Conservation (phyloP, 2,797 vertebrate genomes). For the Pogonophryne albipinna region DNA sequence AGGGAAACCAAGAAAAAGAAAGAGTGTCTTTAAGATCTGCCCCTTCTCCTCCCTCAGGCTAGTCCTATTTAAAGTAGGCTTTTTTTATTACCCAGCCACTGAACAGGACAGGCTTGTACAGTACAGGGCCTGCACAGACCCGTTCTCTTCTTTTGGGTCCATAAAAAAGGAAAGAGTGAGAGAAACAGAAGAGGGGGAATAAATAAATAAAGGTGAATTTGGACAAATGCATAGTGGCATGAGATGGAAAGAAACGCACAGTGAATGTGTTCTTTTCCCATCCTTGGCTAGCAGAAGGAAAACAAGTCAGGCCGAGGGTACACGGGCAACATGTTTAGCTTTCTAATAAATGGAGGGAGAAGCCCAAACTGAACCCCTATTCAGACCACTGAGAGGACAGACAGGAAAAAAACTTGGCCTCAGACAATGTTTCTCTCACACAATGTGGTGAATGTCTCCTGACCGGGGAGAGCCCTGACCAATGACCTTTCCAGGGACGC, state of each 20-base stretch:
- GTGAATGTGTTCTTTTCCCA: slow-evolving; percentile 68
- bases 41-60: slow-evolving; percentile 47
- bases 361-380: slow-evolving; percentile 72
- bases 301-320: slow-evolving; percentile 58
- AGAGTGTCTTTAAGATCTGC: slow-evolving; percentile 34
- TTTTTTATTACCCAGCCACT: slow-evolving; percentile 51
- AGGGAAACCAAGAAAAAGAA: slow-evolving; percentile 6
- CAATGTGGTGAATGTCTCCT: slow-evolving; percentile 73
- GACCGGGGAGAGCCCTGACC: slow-evolving; percentile 54
- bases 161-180: slow-evolving; percentile 46
- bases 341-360: slow-evolving; percentile 73
- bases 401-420: slow-evolving; percentile 60
- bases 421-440: slow-evolving; percentile 74
- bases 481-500: slow-evolving; percentile 68
- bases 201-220: slow-evolving; percentile 71
- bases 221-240: slow-evolving; percentile 67
- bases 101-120: slow-evolving; percentile 67
- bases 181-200: slow-evolving; percentile 51
- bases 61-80: slow-evolving; percentile 63
- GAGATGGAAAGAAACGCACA: slow-evolving; percentile 77
- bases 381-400: slow-evolving; percentile 61
- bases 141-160: slow-evolving; percentile 43
- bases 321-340: slow-evolving; percentile 71
- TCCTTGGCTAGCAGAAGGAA: slow-evolving; percentile 66
- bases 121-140: slow-evolving; percentile 61